Evolutionary conservation across 2,797 vertebrate species (phyloP).

Genomic region (Tiaroga cobitis): DNA sequence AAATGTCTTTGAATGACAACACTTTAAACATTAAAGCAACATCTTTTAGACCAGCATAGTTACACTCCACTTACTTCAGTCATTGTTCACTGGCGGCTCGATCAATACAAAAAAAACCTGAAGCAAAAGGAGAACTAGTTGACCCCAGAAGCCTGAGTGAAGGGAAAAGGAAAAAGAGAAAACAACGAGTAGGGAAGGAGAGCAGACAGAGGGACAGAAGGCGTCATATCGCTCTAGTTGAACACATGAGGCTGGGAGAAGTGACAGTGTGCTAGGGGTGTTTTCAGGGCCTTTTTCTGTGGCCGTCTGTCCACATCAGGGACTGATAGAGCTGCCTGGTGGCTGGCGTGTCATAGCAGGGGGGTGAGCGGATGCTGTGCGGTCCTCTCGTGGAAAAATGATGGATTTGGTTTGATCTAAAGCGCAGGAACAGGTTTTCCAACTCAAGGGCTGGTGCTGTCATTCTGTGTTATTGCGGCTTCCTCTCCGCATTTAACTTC

Average conservation of each 20-base stretch:
- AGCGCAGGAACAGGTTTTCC: constrained; percentile 48
- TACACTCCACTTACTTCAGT: constrained; percentile 30
- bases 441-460: constrained; percentile 46
- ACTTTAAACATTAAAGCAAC: constrained; percentile 36
- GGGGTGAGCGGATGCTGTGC: constrained; percentile 56
- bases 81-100: constrained; percentile 14
- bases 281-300: constrained; percentile 62
- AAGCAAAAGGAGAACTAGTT: constrained; percentile 46
- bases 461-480: constrained; percentile 37
- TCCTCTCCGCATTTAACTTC: constrained; percentile 25
- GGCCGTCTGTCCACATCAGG: constrained; percentile 61
- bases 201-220: constrained; percentile 47
- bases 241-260: constrained; percentile 63
- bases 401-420: constrained; percentile 58
- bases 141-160: constrained; percentile 42
- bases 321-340: constrained; percentile 54
- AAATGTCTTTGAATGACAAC: constrained; percentile 33
- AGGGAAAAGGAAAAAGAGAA: constrained; percentile 31
- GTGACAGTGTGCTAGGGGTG: constrained; percentile 71
- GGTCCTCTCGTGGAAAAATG: constrained; percentile 51
- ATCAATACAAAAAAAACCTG: constrained; percentile 44
- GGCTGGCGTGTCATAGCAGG: constrained; percentile 54
- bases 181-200: constrained; percentile 20
- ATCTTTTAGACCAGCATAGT: constrained; percentile 29
- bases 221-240: constrained; percentile 54